These are phyloP conservation scores for Ephestia elutella DNA, from an alignment of 1,140 invertebrate species.

Conservation along the genomic window DNA sequence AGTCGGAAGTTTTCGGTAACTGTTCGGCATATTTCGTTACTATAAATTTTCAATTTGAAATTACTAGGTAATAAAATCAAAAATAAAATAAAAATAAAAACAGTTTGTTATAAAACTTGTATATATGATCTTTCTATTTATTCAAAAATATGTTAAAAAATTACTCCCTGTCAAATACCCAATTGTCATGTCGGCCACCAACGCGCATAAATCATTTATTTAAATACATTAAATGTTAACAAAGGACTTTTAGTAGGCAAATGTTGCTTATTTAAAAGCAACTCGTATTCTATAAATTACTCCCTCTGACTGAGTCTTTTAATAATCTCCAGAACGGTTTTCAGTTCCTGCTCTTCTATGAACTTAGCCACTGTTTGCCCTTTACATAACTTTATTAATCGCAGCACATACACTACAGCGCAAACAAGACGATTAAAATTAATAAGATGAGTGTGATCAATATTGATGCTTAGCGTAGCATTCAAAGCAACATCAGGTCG, in stretches of 20 bases:
- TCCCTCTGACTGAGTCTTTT: conserved; percentile 8
- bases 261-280: conserved; percentile 6
- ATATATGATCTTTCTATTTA: too few relatives aligned
- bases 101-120: too few relatives aligned
- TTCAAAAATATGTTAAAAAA: too few relatives aligned
- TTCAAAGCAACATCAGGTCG: conserved; percentile 8
- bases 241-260: conserved; percentile 7
- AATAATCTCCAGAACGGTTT: conserved; percentile 9
- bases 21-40: too few relatives aligned
- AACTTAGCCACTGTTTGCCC: background rate
- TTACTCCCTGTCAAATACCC: too few relatives aligned
- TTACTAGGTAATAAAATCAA: too few relatives aligned
- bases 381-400: conserved; percentile 3
- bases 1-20: too few relatives aligned
- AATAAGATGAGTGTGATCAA: background rate
- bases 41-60: too few relatives aligned
- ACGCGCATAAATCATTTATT: conserved; percentile 17
- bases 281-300: conserved; percentile 13
- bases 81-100: too few relatives aligned
- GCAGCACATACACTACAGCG: conserved; percentile 4
- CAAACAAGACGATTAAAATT: conserved; percentile 12
- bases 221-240: conserved; percentile 15
- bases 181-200: conserved; percentile 17
- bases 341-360: conserved; percentile 9
- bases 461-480: background rate